Conservation (phyloP, 30 jellyfish, hydroid and myxozoan genomes). For the Rhopilema esculentum region DNA sequence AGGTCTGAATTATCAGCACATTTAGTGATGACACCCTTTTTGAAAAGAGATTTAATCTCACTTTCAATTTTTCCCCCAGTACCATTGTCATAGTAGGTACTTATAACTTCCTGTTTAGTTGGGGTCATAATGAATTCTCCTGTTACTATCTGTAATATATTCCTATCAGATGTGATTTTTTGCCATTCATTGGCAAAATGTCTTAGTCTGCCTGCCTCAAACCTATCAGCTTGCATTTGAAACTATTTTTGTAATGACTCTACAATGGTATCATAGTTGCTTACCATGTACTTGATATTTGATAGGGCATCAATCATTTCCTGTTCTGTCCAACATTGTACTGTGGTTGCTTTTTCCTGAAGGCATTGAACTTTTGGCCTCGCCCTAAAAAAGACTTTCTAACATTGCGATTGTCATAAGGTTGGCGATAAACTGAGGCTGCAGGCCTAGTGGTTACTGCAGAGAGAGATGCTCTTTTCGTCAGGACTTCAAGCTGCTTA, state of each 20-base stretch:
- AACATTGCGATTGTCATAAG: neutral
- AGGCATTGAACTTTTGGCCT: conserved; percentile 24
- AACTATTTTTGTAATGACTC: too few relatives aligned
- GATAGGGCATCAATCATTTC: neutral
- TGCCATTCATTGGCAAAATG: neutral
- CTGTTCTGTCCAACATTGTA: neutral
- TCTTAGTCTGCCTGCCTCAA: neutral
- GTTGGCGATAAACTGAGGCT: too few relatives aligned
- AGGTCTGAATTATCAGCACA: neutral
- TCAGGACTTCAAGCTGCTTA: conserved; percentile 3
- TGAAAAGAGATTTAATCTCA: conserved; percentile 11
- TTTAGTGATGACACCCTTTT: neutral
- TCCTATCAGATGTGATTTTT: conserved; percentile 18
- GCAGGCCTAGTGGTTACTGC: neutral
- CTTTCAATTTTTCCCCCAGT: neutral
- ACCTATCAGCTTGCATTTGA: neutral
- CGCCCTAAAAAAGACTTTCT: conserved; percentile 31
- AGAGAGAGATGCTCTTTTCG: neutral
- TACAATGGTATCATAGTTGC: too few relatives aligned
- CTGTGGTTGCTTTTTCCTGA: neutral
- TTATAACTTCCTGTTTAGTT: neutral
- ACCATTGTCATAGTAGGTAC: neutral
- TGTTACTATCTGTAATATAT: neutral
- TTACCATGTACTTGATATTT: neutral
- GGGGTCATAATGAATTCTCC: conserved; percentile 10